Evolutionary conservation across 1,140 invertebrate genomes (phyloP).

Genomic region (Tyrophagus putrescentiae): DNA sequence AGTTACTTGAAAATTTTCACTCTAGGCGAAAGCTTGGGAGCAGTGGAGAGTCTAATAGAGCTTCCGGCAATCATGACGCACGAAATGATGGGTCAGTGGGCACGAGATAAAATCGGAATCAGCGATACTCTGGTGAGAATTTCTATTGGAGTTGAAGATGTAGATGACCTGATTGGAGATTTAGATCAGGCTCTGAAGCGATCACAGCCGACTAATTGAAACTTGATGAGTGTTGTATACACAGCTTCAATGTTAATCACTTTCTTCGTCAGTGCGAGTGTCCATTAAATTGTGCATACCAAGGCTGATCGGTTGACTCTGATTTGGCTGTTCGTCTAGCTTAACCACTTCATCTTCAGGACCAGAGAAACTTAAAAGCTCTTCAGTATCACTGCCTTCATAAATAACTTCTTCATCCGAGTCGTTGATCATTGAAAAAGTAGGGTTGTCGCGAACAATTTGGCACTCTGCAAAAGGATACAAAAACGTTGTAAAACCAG

Average conservation of each 20-base stretch:
- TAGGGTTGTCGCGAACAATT: constrained; percentile 89
- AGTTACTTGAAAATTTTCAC: constrained; percentile 61
- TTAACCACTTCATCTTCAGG: background rate
- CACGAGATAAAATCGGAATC: constrained; percentile 60
- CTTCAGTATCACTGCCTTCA: constrained; percentile 38
- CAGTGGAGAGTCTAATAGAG: constrained; percentile 73
- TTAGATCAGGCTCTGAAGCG: constrained; percentile 52
- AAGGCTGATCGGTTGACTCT: background rate
- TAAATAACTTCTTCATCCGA: constrained; percentile 94
- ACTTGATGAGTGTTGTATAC: too few relatives aligned
- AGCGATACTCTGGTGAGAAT: constrained; percentile 70
- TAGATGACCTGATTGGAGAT: constrained; percentile 72
- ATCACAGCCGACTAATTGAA: too few relatives aligned
- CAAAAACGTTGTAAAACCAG: constrained; percentile 13
- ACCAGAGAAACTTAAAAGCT: constrained; percentile 10
- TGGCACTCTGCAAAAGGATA: constrained; percentile 47
- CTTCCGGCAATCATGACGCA: constrained; percentile 41
- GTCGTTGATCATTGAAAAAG: constrained; percentile 95
- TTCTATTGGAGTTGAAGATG: constrained; percentile 78
- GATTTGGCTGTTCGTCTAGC: background rate
- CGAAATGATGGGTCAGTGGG: constrained; percentile 42
- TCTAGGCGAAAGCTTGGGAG: constrained; percentile 84
- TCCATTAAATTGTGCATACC: constrained; percentile 21
- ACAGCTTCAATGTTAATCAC: constrained; percentile 16
- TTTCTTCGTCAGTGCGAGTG: constrained; percentile 22